Percentiles rank a stretch among this genome's conserved stretches.
Evolutionary conservation across 2,113 vertebrate species (phyloP).

Genomic region (Forbesichthys agassizii): DNA sequence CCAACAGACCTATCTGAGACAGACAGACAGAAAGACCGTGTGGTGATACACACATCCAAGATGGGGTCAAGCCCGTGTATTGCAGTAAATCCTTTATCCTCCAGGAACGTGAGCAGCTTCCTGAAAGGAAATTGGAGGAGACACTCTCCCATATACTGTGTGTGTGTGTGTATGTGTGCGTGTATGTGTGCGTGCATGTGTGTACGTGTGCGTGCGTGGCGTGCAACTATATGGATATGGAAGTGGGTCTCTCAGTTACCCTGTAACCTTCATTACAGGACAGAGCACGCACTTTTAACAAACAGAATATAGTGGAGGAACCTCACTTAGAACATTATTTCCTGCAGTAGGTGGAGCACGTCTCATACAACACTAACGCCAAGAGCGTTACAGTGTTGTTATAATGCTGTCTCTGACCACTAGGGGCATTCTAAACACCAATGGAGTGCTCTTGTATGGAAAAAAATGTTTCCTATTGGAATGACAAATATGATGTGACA

Average conservation of each 20-base stretch:
- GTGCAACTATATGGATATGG: neutral
- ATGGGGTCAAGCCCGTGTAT: too few relatives aligned
- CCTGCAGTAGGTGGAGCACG: neutral
- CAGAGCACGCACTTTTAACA: neutral
- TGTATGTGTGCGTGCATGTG: neutral
- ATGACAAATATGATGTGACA: too few relatives aligned
- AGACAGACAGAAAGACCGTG: constrained; percentile 3
- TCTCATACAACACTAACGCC: too few relatives aligned
- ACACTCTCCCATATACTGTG: neutral
- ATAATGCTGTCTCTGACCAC: too few relatives aligned
- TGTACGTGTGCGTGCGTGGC: neutral
- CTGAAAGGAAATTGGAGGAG: neutral
- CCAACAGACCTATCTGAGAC: constrained; percentile 87
- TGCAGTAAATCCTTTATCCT: neutral
- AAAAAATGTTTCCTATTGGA: too few relatives aligned
- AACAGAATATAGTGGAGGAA: neutral
- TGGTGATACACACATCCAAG: too few relatives aligned
- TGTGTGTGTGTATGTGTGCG: neutral
- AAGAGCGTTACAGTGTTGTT: too few relatives aligned
- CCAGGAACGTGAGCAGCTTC: neutral
- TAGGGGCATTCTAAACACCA: too few relatives aligned
- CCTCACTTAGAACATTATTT: neutral
- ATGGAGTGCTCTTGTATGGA: too few relatives aligned
- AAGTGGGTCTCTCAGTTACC: neutral
- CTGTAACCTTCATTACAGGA: neutral